Conservation (phyloP, 2,113 vertebrate species). For the Plotosus lineatus region DNA sequence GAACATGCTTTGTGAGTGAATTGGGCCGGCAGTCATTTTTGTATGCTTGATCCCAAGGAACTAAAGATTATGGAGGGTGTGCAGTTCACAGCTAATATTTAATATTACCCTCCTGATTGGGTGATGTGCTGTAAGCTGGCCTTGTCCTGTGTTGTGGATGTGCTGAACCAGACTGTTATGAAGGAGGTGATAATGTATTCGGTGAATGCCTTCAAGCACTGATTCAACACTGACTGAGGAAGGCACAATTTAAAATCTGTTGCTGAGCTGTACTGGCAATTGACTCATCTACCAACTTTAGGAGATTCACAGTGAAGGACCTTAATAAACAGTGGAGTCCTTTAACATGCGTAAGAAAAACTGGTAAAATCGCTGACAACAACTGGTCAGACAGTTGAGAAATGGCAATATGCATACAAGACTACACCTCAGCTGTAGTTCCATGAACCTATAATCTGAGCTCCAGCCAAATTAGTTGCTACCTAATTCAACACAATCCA, state of each 20-base stretch:
- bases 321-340: background rate
- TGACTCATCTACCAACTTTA: background rate
- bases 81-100: conserved; percentile 3
- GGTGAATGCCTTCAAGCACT: background rate
- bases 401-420: background rate
- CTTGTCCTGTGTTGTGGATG: conserved; percentile 13
- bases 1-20: background rate
- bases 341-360: background rate
- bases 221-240: background rate
- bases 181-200: conserved; percentile 16
- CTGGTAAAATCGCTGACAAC: background rate
- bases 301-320: background rate
- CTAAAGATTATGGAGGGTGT: background rate
- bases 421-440: background rate
- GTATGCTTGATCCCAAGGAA: background rate
- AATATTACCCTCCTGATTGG: conserved; percentile 4
- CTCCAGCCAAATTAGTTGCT: background rate
- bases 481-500: background rate
- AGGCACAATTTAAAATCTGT: background rate
- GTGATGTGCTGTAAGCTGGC: background rate
- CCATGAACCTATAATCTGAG: background rate
- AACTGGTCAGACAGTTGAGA: background rate
- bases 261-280: background rate
- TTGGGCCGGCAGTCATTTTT: background rate
- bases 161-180: conserved; percentile 10